Evolutionary conservation across 2,797 vertebrate species (phyloP).

Genomic region (Pogoniulus pusillus): DNA sequence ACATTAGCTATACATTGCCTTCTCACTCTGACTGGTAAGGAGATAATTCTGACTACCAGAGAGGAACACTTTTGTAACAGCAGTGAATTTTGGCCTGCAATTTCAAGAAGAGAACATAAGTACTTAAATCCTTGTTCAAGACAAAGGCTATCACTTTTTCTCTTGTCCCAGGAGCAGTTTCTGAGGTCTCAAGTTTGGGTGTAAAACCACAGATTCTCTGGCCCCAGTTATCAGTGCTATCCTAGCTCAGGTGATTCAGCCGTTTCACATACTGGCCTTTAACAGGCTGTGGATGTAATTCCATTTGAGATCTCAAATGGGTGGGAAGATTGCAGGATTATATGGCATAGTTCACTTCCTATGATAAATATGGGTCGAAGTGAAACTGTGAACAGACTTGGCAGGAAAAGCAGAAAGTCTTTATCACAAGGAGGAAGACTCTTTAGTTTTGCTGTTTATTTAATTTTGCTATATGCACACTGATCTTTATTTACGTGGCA

Average conservation of each 20-base stretch:
- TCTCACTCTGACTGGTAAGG: background rate
- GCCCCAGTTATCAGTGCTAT: background rate
- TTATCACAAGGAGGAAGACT: background rate
- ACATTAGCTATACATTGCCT: background rate
- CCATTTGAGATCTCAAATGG: background rate
- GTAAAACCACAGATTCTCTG: background rate
- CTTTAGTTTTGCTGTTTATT: conserved; percentile 14
- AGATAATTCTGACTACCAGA: background rate
- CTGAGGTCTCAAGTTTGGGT: background rate
- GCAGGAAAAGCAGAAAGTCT: background rate
- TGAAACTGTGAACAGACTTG: background rate
- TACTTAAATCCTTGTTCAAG: background rate
- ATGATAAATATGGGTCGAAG: background rate
- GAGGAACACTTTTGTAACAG: background rate
- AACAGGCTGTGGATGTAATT: conserved; percentile 7
- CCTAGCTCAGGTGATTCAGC: background rate
- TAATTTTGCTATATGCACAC: background rate
- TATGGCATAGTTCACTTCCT: background rate
- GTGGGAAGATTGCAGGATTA: background rate
- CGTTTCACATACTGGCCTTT: background rate
- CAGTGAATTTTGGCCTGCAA: background rate
- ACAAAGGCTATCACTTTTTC: background rate
- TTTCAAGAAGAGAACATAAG: background rate
- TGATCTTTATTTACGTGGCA: conserved; percentile 20
- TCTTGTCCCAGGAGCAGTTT: background rate